Evolutionary conservation across 2,888 invertebrate species (phyloP).

Genomic region (Meghimatium bilineatum): DNA sequence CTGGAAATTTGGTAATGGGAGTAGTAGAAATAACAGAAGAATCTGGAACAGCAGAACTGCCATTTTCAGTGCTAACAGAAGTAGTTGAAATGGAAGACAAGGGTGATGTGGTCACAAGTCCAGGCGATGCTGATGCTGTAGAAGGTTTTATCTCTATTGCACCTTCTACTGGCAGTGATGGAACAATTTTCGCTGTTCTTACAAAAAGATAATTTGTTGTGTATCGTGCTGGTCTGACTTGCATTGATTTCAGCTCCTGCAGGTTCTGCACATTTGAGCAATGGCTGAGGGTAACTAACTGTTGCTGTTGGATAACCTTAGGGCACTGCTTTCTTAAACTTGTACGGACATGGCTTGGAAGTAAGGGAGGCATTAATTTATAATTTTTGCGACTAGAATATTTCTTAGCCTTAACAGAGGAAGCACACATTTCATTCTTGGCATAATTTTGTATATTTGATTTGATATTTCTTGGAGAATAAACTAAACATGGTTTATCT

Average conservation of each 20-base stretch:
- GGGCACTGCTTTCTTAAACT: slow-evolving; percentile 14
- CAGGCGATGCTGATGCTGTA: background rate
- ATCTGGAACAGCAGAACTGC: background rate
- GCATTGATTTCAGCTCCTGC: slow-evolving; percentile 24
- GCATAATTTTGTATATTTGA: slow-evolving; percentile 2
- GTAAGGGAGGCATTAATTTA: slow-evolving; percentile 42
- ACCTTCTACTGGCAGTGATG: background rate
- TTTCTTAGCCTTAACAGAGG: slow-evolving; percentile 23
- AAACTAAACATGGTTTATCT: background rate
- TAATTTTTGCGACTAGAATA: slow-evolving; percentile 48
- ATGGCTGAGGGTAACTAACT: slow-evolving; percentile 40
- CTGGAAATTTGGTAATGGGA: background rate
- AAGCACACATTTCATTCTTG: background rate
- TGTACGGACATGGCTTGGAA: slow-evolving; percentile 35
- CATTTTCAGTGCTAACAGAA: slow-evolving; percentile 12
- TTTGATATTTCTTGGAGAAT: slow-evolving; percentile 4
- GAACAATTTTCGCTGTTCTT: slow-evolving; percentile 29
- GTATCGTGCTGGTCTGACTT: slow-evolving; percentile 35
- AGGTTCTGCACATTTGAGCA: slow-evolving; percentile 1
- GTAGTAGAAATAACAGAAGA: slow-evolving; percentile 4
- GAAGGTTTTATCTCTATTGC: background rate
- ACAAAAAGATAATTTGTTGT: slow-evolving; percentile 41
- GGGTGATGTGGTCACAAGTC: background rate
- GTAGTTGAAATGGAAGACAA: background rate
- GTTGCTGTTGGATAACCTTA: slow-evolving; percentile 19